phyloP scores from a whole-genome alignment of 2,888 invertebrate species.

The Netelia melanura region DNA sequence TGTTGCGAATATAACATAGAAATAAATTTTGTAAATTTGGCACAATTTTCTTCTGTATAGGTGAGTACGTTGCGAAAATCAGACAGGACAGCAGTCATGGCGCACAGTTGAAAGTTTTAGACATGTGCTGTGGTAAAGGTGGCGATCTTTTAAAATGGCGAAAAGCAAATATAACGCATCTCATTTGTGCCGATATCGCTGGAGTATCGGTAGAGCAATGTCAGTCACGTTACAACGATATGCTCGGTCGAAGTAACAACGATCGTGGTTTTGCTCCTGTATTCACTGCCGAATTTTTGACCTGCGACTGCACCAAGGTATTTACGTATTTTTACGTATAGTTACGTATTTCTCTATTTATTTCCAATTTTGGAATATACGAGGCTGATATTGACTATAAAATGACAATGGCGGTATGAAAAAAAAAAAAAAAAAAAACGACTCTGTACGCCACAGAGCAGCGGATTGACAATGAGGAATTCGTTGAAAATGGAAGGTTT shows the following conservation, averaged over 20 bases:
- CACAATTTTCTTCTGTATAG: constrained; percentile 73
- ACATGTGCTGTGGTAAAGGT: constrained; percentile 99
- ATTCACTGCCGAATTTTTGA: constrained; percentile 95
- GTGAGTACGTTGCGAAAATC: constrained; percentile 88
- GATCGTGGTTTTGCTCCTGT: constrained; percentile 80
- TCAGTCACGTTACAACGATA: constrained; percentile 92
- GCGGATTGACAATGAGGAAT: constrained; percentile 71
- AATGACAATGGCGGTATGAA: neutral
- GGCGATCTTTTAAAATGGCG: constrained; percentile 99
- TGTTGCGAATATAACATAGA: no score
- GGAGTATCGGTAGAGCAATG: constrained; percentile 96
- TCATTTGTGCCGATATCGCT: constrained; percentile 97
- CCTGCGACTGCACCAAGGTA: constrained; percentile 96
- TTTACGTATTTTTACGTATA: neutral
- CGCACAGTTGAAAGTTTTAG: constrained; percentile 91
- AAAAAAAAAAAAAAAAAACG: constrained; percentile 29
- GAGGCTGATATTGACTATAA: constrained; percentile 24
- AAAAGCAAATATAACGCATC: constrained; percentile 91
- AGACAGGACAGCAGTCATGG: constrained; percentile 88
- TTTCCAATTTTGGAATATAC: neutral
- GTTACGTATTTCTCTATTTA: constrained; percentile 10
- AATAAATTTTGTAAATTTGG: neutral
- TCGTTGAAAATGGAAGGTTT: constrained; percentile 77
- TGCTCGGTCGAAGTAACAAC: constrained; percentile 85
- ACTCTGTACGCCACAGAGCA: constrained; percentile 59